These are phyloP conservation scores for Onychomys leucogaster DNA, from an alignment of 2,797 vertebrate genomes.

Conservation along the genomic window DNA sequence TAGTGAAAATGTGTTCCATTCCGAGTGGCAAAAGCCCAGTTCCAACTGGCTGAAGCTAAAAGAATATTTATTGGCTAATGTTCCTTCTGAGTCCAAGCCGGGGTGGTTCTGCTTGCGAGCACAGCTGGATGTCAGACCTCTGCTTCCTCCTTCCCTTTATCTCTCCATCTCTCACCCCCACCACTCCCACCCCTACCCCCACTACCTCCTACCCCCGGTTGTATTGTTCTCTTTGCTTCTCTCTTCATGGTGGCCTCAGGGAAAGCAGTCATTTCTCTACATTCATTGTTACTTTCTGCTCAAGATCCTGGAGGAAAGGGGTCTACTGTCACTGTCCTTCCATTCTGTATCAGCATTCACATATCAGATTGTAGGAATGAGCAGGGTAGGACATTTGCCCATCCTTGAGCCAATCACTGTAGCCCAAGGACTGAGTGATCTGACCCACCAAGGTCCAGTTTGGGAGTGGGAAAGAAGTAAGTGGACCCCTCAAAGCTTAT, in stretches of 20 bases:
- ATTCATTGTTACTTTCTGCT: not conserved
- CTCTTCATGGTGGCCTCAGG: not conserved
- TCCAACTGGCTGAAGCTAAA: slow-evolving; percentile 62
- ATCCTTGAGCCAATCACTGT: not conserved
- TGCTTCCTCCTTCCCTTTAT: not conserved
- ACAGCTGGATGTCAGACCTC: slow-evolving; percentile 49
- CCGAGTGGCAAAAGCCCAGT: slow-evolving; percentile 75
- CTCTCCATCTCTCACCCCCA: not conserved
- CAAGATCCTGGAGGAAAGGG: not conserved
- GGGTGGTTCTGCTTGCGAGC: slow-evolving; percentile 40
- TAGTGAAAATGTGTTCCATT: slow-evolving; percentile 70
- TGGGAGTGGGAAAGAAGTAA: not conserved
- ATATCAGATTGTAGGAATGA: slow-evolving; percentile 7
- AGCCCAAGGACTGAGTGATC: not conserved
- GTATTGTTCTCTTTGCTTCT: not conserved
- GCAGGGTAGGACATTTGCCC: not conserved
- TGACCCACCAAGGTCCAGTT: not conserved
- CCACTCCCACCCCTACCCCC: not conserved
- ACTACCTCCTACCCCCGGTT: too few relatives aligned
- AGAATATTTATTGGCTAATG: slow-evolving; percentile 58
- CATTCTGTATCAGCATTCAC: not conserved
- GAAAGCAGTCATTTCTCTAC: not conserved
- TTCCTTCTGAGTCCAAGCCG: slow-evolving; percentile 47
- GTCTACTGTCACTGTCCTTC: not conserved
- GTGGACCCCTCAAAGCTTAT: not conserved